A percentile compares a stretch with the other conserved stretches of the same genome.
phyloP scores from a whole-genome alignment of 2,113 vertebrate genomes.

The Gallinago jamesoni region DNA sequence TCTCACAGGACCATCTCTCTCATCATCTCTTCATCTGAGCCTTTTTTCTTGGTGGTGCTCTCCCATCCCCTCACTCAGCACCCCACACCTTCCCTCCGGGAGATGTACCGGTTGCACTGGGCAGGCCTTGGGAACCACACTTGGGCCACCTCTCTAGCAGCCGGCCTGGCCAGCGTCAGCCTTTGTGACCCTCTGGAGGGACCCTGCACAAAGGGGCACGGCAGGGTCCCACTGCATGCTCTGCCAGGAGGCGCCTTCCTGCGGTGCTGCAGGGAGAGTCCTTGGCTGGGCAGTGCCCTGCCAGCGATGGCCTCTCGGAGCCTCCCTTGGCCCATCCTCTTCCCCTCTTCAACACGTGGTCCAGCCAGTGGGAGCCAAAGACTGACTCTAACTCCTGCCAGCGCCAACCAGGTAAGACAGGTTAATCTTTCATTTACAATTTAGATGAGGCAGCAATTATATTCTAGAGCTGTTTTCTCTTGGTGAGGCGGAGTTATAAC shows the following conservation, averaged over 20 bases:
- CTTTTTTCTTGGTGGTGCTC: neutral
- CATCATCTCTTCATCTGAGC: neutral
- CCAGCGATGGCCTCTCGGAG: neutral
- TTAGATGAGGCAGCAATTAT: neutral
- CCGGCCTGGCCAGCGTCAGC: neutral
- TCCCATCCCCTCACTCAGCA: neutral
- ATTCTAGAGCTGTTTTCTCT: neutral
- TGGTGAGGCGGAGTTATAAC: neutral
- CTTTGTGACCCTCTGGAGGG: neutral
- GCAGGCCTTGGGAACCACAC: neutral
- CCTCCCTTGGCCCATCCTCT: neutral
- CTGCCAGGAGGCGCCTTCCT: neutral
- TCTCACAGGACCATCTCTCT: neutral
- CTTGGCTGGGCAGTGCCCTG: neutral
- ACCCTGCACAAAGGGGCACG: neutral
- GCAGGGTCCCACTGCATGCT: neutral
- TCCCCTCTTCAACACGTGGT: neutral
- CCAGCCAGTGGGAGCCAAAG: neutral
- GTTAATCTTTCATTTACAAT: slow-evolving; percentile 1
- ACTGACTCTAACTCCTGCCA: neutral
- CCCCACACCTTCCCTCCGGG: neutral
- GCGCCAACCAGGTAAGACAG: neutral
- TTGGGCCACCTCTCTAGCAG: neutral
- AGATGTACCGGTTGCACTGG: too few relatives aligned
- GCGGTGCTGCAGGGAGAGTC: neutral